Percentiles rank a stretch among this genome's conserved stretches.
Evolutionary conservation across 1,140 invertebrate genomes (phyloP).

Genomic region (Drosophila burlai): DNA sequence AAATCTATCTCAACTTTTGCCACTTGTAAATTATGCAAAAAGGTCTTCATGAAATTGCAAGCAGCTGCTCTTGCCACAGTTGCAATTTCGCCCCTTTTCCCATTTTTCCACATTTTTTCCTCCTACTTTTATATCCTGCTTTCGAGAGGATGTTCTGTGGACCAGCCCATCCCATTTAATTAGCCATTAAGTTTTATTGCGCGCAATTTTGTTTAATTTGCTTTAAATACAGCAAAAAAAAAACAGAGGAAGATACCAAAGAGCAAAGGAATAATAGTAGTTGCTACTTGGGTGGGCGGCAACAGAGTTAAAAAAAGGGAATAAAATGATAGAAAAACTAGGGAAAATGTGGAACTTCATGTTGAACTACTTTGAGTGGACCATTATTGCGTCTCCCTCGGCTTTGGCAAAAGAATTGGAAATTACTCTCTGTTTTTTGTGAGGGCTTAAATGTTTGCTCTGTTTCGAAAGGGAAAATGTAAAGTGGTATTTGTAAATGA

Average conservation of each 20-base stretch:
- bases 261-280: slow-evolving; percentile 30
- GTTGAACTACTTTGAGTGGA: slow-evolving; percentile 53
- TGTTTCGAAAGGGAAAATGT: slow-evolving; percentile 4
- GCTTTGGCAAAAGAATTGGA: slow-evolving; percentile 18
- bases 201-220: slow-evolving; percentile 83
- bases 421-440: slow-evolving; percentile 19
- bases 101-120: background rate
- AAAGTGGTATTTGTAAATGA: slow-evolving; percentile 13
- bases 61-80: slow-evolving; percentile 59
- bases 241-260: slow-evolving; percentile 27
- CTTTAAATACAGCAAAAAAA: slow-evolving; percentile 74
- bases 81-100: slow-evolving; percentile 26
- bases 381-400: slow-evolving; percentile 9
- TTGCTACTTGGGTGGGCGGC: slow-evolving; percentile 69
- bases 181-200: slow-evolving; percentile 83
- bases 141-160: slow-evolving; percentile 38
- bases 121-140: slow-evolving; percentile 32
- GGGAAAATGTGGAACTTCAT: slow-evolving; percentile 48
- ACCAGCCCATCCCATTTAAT: slow-evolving; percentile 76
- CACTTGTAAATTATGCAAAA: slow-evolving; percentile 82
- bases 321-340: slow-evolving; percentile 20
- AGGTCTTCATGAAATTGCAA: slow-evolving; percentile 70
- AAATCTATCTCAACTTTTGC: slow-evolving; percentile 55
- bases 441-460: slow-evolving; percentile 21
- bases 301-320: slow-evolving; percentile 18